phyloP scores from a whole-genome alignment of 2,888 invertebrate genomes.

The Chaitophorus viminalis region DNA sequence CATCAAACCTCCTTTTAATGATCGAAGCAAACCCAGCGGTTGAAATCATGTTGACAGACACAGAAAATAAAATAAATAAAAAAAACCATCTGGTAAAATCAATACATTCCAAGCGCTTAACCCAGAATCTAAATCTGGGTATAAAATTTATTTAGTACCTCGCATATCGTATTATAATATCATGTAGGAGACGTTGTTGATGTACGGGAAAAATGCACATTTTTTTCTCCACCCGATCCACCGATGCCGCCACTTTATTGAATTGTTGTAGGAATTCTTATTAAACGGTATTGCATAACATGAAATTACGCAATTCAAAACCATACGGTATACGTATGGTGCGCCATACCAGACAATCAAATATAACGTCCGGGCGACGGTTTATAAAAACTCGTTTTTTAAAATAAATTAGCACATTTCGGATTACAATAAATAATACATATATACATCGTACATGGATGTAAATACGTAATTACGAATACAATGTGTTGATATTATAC shows the following conservation, averaged over 20 bases:
- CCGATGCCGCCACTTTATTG: neutral
- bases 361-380: neutral
- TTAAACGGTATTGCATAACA: constrained; percentile 9
- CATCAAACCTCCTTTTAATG: too few relatives aligned
- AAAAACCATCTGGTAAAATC: neutral
- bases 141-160: neutral
- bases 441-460: too few relatives aligned
- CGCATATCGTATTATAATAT: too few relatives aligned
- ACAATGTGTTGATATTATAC: too few relatives aligned
- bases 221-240: neutral
- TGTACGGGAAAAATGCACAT: neutral
- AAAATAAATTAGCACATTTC: neutral
- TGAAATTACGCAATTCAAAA: neutral
- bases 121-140: too few relatives aligned
- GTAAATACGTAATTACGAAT: too few relatives aligned
- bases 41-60: too few relatives aligned
- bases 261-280: constrained; percentile 21
- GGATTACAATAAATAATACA: too few relatives aligned
- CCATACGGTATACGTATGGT: too few relatives aligned
- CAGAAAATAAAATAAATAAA: neutral
- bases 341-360: neutral
- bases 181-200: neutral
- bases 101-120: too few relatives aligned
- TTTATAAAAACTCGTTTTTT: neutral
- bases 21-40: too few relatives aligned